Evolutionary conservation across 1,140 invertebrate species (phyloP), one percentile per base, ranked within the genome.

Genomic region (Zaprionus vittiger): DNA sequence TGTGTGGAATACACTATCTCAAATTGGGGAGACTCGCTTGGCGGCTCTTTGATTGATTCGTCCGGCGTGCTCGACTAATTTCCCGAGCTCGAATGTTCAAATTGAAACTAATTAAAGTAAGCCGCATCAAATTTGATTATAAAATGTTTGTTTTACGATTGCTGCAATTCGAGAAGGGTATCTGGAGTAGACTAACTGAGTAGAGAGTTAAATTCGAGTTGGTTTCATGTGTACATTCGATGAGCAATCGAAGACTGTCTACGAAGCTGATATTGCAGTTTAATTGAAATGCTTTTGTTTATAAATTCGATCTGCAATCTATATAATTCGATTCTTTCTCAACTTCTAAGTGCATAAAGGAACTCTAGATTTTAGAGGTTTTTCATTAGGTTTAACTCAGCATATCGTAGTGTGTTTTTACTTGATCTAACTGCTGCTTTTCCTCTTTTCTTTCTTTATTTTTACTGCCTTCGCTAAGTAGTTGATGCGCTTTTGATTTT

Each of bases 41-140:
- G 55, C 47, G 60, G 49, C 31, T 47, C 31, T 47, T 47, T 67
- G 55, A 60, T 74, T 62, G 55, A 72, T 72, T 64, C 56, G n/a
- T 49, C 12, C 64, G 65, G 47, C 69, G 17, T 61, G 78, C 57
- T 56, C 37, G 74, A 41, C 15, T 38, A 81, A 44, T 44, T 57
- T 56, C 4, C 20, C 20, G n/a, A 44, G 44, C 4, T 2, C 3
- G n/a, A 44, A 47, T 26, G 41, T 55, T 66, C 56, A 72, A 83
- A 81, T 81, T 81, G 56, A 74, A 65, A 74, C 61, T 69, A 81
- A 83, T 82, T 81, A 77, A 44, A 68, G 60, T 64, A 56, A 11
- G 44, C 26, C 44, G 59, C 73, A 81, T 69, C 64, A 37, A 81
- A 81, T 81, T 77, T 73, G 60, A 82, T 81, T 81, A 66, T 57